A percentile compares a stretch with the other conserved stretches of the same genome.
phyloP scores from a whole-genome alignment of 2,797 vertebrate species.

The Nothura maculosa region DNA sequence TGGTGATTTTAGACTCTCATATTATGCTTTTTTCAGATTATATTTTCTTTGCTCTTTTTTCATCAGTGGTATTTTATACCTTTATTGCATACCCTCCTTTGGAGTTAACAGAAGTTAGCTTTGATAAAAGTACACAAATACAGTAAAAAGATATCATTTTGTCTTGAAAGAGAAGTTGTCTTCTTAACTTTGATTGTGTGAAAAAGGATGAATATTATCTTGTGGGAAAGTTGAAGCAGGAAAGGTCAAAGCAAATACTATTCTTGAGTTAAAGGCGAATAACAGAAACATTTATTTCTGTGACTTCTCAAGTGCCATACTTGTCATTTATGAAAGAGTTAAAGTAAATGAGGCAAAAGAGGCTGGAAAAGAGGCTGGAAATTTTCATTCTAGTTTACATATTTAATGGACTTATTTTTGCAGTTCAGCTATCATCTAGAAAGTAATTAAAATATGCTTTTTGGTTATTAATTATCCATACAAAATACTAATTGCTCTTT shows the following conservation, averaged over 20 bases:
- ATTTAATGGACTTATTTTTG: neutral
- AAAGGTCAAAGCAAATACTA: neutral
- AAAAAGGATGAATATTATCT: neutral
- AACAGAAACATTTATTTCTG: neutral
- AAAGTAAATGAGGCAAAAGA: neutral
- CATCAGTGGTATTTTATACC: neutral
- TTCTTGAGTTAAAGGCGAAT: neutral
- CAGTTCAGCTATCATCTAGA: neutral
- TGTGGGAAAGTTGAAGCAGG: rapidly evolving
- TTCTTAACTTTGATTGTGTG: neutral
- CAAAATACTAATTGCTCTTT: neutral
- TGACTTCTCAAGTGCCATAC: neutral
- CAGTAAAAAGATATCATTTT: neutral
- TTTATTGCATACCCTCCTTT: neutral
- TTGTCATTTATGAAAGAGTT: neutral
- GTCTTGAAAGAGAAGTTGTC: neutral
- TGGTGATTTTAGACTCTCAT: neutral
- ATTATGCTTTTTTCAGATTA: neutral
- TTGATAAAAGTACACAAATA: neutral
- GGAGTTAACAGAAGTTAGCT: neutral
- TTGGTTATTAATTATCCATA: neutral
- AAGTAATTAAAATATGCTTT: neutral
- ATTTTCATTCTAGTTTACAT: neutral
- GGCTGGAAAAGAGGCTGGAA: neutral
- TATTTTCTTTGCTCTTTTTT: neutral